Evolutionary conservation across 2,113 vertebrate species (phyloP).

Genomic region (Labeo rohita): DNA sequence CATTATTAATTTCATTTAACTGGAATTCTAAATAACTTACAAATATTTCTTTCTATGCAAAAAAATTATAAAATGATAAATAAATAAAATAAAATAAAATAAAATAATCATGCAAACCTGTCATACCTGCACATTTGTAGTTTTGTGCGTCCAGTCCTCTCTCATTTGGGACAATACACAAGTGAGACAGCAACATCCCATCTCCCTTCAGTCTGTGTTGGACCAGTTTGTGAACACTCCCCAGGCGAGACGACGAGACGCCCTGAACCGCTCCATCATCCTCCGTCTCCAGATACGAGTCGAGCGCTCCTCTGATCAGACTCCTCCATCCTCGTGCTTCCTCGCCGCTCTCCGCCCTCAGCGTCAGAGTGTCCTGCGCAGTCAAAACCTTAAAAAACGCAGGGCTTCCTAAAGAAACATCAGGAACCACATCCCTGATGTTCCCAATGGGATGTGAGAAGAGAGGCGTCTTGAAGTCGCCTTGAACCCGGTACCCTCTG

Average conservation of each 20-base stretch:
- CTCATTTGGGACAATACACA: conserved; percentile 85
- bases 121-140: conserved; percentile 93
- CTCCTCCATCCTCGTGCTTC: conserved; percentile 86
- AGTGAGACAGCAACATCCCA: conserved; percentile 79
- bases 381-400: conserved; percentile 91
- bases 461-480: conserved; percentile 76
- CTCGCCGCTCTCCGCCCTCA: conserved; percentile 79
- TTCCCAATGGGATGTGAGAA: conserved; percentile 80
- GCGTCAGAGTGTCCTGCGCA: conserved; percentile 80
- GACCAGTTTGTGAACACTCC: conserved; percentile 74
- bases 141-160: conserved; percentile 89
- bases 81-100: no score
- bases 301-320: conserved; percentile 84
- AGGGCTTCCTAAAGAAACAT: conserved; percentile 84
- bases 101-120: neutral
- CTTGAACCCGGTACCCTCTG: conserved; percentile 81
- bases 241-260: neutral
- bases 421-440: conserved; percentile 90
- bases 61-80: no score
- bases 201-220: conserved; percentile 84
- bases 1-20: no score
- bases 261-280: conserved; percentile 73
- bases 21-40: no score
- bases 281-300: conserved; percentile 84
- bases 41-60: no score